A percentile compares a stretch with the other conserved stretches of the same genome.
These are phyloP conservation scores for Morelia viridis DNA, from an alignment of 2,797 vertebrate species.

Conservation along the genomic window DNA sequence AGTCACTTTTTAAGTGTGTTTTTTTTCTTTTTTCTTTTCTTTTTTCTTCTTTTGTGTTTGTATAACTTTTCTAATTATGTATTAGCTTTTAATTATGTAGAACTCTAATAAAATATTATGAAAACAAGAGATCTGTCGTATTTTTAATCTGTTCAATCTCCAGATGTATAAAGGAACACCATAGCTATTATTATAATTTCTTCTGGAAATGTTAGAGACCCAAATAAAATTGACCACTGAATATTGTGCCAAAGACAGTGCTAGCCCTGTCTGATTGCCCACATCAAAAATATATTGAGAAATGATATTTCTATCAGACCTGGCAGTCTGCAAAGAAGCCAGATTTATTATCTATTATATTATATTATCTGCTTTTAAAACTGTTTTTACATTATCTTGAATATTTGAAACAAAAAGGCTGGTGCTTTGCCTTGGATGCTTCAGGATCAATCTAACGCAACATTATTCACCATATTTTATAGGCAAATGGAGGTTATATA, in stretches of 20 bases:
- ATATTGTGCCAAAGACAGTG: not conserved
- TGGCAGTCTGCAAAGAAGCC: not conserved
- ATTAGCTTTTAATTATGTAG: not conserved
- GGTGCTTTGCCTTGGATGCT: not conserved
- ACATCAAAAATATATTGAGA: not conserved
- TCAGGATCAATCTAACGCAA: not conserved
- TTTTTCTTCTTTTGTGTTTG: too few species aligned
- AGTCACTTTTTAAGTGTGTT: too few species aligned
- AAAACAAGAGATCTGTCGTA: not conserved
- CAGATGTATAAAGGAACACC: not conserved
- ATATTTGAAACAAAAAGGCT: not conserved
- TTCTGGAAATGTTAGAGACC: constrained; percentile 6
- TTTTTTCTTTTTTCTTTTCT: too few species aligned
- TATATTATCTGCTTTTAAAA: not conserved
- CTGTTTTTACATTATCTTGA: not conserved
- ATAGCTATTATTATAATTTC: not conserved
- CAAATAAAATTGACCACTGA: not conserved
- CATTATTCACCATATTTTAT: not conserved
- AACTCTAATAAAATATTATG: too few species aligned
- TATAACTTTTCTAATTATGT: too few species aligned
- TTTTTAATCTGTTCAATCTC: not conserved
- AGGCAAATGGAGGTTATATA: not conserved
- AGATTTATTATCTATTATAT: not conserved
- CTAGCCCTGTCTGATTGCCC: not conserved
- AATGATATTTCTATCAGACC: not conserved